Evolutionary conservation across 2,113 vertebrate genomes (phyloP), one percentile per base, ranked within the genome.

Genomic region (Perca schrenkii): DNA sequence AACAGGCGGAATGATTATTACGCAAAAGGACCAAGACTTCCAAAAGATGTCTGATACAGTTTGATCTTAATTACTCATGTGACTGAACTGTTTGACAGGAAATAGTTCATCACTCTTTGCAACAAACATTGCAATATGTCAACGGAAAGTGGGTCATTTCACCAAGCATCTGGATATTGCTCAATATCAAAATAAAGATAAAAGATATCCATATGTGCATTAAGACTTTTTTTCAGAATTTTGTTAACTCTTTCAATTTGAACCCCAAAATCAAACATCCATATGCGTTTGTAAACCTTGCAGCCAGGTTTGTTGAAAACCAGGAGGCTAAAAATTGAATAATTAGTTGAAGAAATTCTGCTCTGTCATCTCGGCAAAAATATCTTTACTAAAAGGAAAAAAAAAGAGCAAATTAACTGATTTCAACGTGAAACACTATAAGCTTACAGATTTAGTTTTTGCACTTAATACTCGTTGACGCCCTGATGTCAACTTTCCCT

Each of bases 401-500:
- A 25, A 74, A 71, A 80, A 21, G 21, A 53, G 49, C 50, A 73
- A 84, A 61, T 60, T 5, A 82, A 73, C 63, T 80, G 72, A 89
- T 89, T 90, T 84, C 63, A 87, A 87, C 79, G 56, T 85, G 58
- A 88, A 91, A 86, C 60, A 80, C 53, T 66, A 49, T 28, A 69
- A 60, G 17, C 28, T 77, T 14, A 77, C 34, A 81, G 54, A 40
- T 64, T 74, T 60, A 54, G 60, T 46, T 54, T 28, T 70, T 36
- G 28, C 46, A 53, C 34, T 52, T 21, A 79, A 71, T 69, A 66
- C 60, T 72, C 58, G 62, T 67, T 77, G 72, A 88, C 52, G 28
- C 63, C 68, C 85, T 69, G 84, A 82, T 81, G 65, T 78, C 66
- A 78, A 79, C 70, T 50, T 91, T 91, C 85, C 91, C 91, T 93